Evolutionary conservation across 2,797 vertebrate genomes (phyloP), one percentile per base, ranked within the genome.

Genomic region (Clamator glandarius): DNA sequence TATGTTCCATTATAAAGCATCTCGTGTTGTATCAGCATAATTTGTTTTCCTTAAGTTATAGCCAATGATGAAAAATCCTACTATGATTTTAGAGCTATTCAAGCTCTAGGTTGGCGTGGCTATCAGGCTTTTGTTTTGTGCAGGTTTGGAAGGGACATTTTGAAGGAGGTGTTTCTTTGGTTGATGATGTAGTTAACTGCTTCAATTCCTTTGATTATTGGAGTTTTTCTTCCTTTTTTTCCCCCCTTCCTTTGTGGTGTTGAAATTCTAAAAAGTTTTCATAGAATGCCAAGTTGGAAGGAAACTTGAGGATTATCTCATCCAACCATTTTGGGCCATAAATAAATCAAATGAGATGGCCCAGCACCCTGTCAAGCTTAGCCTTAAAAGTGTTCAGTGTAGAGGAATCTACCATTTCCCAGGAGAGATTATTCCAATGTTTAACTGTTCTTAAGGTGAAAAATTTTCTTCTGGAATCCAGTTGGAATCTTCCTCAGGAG

Each of bases 1-100:
- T 7, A 4, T 48, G 4, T 54, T 81, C 29, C 46, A 4, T 7
- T 70, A 1, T 54, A 3, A 66, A 79, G 67, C 51, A 23, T 3
- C 0, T 2, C 31, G 5, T 24, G 28, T 46, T 70, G 4, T 1
- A 15, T 11, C 72, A 31, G 61, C 2, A 1, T n/a, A 2, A 2
- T 26, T 33, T 55, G 17, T 58, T 13, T 81, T 69, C 68, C 24
- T 67, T 4, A 52, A 19, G 18, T 74, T 67, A 15, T 23, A 7
- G 18, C 13, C 23, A n/a, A 1, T 7, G n/a, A 24, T 31, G 29
- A 25, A 31, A 33, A 75, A 61, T 55, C 8, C 2, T 1, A 0
- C 61, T 44, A 4, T 29, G 52, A 59, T 58, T 63, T 76, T 25
- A 13, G 24, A 90, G 36, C 50, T 72, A 1, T 15, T 10, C 33